phyloP scores from a whole-genome alignment of 2,113 vertebrate species.

The Centropus unirufus region DNA sequence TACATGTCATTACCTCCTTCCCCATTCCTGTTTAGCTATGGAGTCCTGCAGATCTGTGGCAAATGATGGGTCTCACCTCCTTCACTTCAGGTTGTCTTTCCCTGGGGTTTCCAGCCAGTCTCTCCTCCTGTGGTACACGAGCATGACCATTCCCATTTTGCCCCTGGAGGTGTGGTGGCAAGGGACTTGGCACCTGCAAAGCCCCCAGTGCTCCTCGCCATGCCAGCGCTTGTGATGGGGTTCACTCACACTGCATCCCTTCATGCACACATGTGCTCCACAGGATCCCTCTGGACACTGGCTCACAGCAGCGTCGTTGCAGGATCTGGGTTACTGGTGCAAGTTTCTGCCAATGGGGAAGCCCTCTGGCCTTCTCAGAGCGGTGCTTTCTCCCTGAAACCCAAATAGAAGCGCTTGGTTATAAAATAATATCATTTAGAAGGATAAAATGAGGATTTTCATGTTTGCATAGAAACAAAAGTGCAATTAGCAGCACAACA shows the following conservation, averaged over 20 bases:
- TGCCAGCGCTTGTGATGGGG: neutral
- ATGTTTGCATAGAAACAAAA: neutral
- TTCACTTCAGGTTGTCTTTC: neutral
- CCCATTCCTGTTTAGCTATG: neutral
- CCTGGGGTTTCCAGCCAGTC: neutral
- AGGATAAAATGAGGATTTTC: neutral
- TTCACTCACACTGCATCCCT: neutral
- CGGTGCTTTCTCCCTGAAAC: neutral
- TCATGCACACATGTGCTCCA: fast-evolving
- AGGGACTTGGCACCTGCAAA: neutral
- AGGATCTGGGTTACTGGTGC: neutral
- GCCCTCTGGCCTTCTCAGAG: neutral
- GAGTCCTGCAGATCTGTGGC: neutral
- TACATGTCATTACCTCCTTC: neutral
- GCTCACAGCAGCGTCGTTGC: neutral
- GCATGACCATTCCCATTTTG: neutral
- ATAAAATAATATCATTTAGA: neutral
- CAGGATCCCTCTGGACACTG: neutral
- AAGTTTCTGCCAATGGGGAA: neutral
- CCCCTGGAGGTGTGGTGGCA: neutral
- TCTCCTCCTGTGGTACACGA: neutral
- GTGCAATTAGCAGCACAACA: neutral
- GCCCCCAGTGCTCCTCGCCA: neutral
- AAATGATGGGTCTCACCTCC: neutral
- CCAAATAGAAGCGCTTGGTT: neutral